Evolutionary conservation across 2,888 invertebrate species (phyloP), one percentile per base, ranked within the genome.

Genomic region (Eretmocerus hayati): DNA sequence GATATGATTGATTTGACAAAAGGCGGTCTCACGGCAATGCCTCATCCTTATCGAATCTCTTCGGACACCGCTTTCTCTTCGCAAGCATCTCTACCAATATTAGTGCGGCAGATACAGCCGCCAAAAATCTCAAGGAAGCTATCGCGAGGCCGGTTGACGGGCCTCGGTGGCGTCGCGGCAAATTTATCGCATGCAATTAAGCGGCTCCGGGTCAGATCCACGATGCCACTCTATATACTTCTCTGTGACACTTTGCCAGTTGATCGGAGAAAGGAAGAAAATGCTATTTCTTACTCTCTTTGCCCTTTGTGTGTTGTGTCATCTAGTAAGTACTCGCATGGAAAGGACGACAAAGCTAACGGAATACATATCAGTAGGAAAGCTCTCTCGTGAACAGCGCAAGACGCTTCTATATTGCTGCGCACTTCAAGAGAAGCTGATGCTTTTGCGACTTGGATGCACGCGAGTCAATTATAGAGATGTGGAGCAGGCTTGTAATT

Each of bases 131-230:
- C 26, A 11, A 26, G 26, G 26, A 26, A 11, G 26, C 26, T 26
- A 6, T 26, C 26, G 26, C 6, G 26, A 26, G 26, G 8, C 11
- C 26, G 6, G 26, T 26, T 11, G n/a, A n/a, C n/a, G n/a, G n/a
- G n/a, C n/a, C n/a, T n/a, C 11, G 26, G 8, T 26, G 26, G 26
- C 26, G 15, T 11, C 38, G 51, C 35, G 50, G 58, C 54, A 58
- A 62, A 64, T 65, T 64, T 59, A 64, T 63, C 62, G 60, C 58
- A 57, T 65, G 63, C 66, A 66, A 68, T 67, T 66, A 67, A 60
- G 58, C 59, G 64, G 60, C 63, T 60, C 53, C 6, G 26, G 26
- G 26, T 6, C 6, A 26, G 11, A 9, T 9, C 8, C 26, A 26
- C 26, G 26, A 6, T 6, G 26, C n/a, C n/a, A n/a, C n/a, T n/a